Percentiles rank a stretch among this genome's conserved stretches.
These are phyloP conservation scores for Ctenochaetus hawaiiensis DNA, from an alignment of 2,797 vertebrate genomes.

Conservation along the genomic window DNA sequence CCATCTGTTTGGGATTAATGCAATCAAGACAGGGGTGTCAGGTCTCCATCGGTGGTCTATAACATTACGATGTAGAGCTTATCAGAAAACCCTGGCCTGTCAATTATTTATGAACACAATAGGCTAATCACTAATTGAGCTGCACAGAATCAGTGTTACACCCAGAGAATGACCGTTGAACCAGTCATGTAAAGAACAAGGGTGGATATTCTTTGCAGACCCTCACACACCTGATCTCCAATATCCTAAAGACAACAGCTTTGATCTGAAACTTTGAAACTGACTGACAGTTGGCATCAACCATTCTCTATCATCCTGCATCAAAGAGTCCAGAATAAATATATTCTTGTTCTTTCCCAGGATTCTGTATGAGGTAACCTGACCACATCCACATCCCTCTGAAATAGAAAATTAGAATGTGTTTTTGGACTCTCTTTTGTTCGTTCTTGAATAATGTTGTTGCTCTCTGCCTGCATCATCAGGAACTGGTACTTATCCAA, in stretches of 20 bases:
- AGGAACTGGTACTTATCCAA: constrained; percentile 35
- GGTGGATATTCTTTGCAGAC: constrained; percentile 21
- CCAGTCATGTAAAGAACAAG: constrained; percentile 9
- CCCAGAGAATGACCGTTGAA: constrained; percentile 30
- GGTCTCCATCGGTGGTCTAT: constrained; percentile 45
- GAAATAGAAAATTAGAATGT: constrained; percentile 13
- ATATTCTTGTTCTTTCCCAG: constrained; percentile 3
- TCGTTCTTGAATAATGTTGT: constrained; percentile 27
- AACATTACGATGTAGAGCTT: constrained; percentile 27
- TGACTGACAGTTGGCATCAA: constrained; percentile 37
- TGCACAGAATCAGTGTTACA: constrained; percentile 38
- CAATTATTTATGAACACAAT: constrained; percentile 43
- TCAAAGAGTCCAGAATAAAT: constrained; percentile 35
- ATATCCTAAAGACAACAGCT: constrained; percentile 23
- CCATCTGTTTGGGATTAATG: constrained; percentile 72
- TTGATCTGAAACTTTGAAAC: constrained; percentile 39
- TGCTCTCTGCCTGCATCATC: constrained; percentile 33
- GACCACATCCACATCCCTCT: not conserved
- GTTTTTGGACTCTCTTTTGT: constrained; percentile 23
- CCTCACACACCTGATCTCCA: constrained; percentile 31
- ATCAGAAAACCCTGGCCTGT: constrained; percentile 25
- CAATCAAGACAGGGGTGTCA: constrained; percentile 47
- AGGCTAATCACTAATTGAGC: constrained; percentile 35
- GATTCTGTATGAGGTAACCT: constrained; percentile 6
- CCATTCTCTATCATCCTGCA: constrained; percentile 52